Percentiles rank a stretch among this genome's conserved stretches.
Evolutionary conservation across 2,888 invertebrate genomes (phyloP).

Genomic region (Tinea pellionella): DNA sequence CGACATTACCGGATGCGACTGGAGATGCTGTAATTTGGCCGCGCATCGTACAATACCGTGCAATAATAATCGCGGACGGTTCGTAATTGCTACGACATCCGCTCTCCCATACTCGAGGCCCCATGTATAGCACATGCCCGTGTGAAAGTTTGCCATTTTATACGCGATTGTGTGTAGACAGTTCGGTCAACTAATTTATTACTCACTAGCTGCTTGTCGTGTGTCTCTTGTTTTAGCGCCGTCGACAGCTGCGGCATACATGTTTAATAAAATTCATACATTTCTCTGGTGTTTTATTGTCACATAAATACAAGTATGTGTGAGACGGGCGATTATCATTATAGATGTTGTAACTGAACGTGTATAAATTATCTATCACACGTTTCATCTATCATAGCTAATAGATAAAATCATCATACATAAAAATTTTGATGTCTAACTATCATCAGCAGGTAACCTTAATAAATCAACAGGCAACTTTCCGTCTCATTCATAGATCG

Average conservation of each 20-base stretch:
- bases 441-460: background rate
- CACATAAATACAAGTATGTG: background rate
- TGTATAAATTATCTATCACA: background rate
- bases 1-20: constrained; percentile 53
- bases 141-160: constrained; percentile 50
- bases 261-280: background rate
- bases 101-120: constrained; percentile 23
- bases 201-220: background rate
- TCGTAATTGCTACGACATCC: constrained; percentile 64
- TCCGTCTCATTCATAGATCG: background rate
- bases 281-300: background rate
- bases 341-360: background rate
- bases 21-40: constrained; percentile 62
- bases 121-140: constrained; percentile 22
- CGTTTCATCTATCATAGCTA: background rate
- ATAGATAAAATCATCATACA: background rate
- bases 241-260: background rate
- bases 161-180: background rate
- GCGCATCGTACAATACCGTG: constrained; percentile 33
- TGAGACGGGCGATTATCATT: background rate
- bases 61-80: constrained; percentile 58
- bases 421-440: background rate
- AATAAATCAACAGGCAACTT: background rate
- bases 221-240: constrained; percentile 6
- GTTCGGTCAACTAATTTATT: constrained; percentile 5